Evolutionary conservation across 2,113 vertebrate species (phyloP).

Genomic region (Egretta garzetta): DNA sequence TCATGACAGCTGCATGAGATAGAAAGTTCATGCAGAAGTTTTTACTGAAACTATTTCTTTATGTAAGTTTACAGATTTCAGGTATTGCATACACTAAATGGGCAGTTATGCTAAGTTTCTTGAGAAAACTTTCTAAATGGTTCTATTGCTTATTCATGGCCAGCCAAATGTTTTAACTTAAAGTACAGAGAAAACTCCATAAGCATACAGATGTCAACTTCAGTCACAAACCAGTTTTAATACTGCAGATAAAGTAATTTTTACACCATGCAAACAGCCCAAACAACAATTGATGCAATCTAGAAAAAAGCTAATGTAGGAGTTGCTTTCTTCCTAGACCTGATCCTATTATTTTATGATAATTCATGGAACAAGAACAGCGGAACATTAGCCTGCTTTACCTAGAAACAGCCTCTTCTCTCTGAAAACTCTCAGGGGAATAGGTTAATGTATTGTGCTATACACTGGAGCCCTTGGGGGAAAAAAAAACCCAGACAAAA

Average conservation of each 20-base stretch:
- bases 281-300: not conserved
- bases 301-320: not conserved
- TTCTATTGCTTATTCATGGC: not conserved
- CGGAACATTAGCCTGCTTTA: not conserved
- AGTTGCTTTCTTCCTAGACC: not conserved
- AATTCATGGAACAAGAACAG: rapidly evolving
- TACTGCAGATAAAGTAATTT: not conserved
- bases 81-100: not conserved
- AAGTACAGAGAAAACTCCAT: not conserved
- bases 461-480: not conserved
- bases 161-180: not conserved
- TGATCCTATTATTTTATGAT: not conserved
- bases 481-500: not conserved
- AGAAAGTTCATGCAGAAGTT: not conserved
- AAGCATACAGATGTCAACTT: not conserved
- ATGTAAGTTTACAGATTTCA: not conserved
- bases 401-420: not conserved
- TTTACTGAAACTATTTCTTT: not conserved
- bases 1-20: not conserved
- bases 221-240: not conserved
- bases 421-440: not conserved
- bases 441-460: not conserved
- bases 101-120: not conserved
- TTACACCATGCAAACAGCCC: not conserved
- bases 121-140: not conserved